Evolutionary conservation across 2,797 vertebrate genomes (phyloP).

Genomic region (Eulemur mongoz): DNA sequence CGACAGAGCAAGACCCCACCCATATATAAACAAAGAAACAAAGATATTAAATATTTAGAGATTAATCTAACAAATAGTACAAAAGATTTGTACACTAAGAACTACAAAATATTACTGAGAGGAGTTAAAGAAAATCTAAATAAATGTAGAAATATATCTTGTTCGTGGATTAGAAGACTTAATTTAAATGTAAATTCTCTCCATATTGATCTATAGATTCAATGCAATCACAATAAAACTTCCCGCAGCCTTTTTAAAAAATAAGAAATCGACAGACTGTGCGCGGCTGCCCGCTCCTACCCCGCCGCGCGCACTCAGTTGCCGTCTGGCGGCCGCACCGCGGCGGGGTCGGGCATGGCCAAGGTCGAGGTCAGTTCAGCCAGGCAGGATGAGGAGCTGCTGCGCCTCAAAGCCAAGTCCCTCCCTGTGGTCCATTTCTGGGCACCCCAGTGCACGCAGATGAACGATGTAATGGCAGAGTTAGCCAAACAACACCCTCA

Average conservation of each 20-base stretch:
- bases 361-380: conserved; percentile 81
- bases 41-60: neutral
- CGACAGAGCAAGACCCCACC: too few species aligned
- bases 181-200: neutral
- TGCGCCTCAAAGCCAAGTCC: conserved; percentile 87
- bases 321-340: conserved; percentile 43
- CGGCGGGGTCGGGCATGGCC: conserved; percentile 33
- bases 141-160: neutral
- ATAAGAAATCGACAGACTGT: neutral
- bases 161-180: neutral
- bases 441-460: conserved; percentile 93
- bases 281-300: neutral
- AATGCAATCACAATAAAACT: neutral
- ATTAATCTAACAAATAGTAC: neutral
- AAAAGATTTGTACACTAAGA: neutral
- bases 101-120: neutral
- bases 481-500: conserved; percentile 89
- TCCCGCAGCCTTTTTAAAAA: neutral
- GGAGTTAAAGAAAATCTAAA: neutral
- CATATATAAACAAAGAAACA: neutral
- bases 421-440: conserved; percentile 94
- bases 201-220: neutral
- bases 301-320: neutral
- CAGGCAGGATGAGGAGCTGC: conserved; percentile 87
- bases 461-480: conserved; percentile 95